Percentiles rank a stretch among this genome's conserved stretches.
phyloP scores from a whole-genome alignment of 2,888 invertebrate genomes.

The Gandaritis pyraliata region DNA sequence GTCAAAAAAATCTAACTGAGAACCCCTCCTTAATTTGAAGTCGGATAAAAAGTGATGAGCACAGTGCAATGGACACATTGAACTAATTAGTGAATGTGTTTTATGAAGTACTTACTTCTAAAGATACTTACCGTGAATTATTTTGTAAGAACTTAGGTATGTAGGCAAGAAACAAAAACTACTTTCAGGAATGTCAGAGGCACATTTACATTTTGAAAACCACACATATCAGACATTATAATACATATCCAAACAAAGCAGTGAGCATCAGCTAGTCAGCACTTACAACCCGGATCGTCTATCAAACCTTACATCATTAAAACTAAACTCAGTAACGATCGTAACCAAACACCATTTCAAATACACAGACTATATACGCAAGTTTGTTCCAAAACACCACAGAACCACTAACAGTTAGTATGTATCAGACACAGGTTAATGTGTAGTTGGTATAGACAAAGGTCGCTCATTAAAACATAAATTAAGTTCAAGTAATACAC shows the following conservation, averaged over 20 bases:
- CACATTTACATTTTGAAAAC: no score
- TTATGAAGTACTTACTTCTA: no score
- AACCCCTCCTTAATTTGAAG: no score
- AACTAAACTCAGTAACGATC: constrained; percentile 30
- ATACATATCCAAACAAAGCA: background rate
- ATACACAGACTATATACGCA: constrained; percentile 4
- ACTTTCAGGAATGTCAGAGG: no score
- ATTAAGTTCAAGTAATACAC: constrained; percentile 46
- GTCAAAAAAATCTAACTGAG: no score
- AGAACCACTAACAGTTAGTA: constrained; percentile 6
- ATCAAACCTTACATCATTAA: constrained; percentile 26
- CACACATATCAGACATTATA: background rate
- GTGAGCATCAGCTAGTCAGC: background rate
- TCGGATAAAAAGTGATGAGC: no score
- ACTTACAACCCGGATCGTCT: constrained; percentile 17
- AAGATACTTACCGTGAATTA: no score
- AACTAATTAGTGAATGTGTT: no score
- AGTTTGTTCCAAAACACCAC: constrained; percentile 3
- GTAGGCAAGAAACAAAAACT: no score
- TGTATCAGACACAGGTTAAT: background rate
- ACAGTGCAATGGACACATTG: no score
- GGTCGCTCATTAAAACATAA: constrained; percentile 26
- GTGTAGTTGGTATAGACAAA: constrained; percentile 8
- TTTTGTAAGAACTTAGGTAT: no score
- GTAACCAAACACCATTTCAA: constrained; percentile 26